Percentiles rank a stretch among this genome's conserved stretches.
phyloP scores from a whole-genome alignment of 2,797 vertebrate genomes.

The Takifugu ocellatus region DNA sequence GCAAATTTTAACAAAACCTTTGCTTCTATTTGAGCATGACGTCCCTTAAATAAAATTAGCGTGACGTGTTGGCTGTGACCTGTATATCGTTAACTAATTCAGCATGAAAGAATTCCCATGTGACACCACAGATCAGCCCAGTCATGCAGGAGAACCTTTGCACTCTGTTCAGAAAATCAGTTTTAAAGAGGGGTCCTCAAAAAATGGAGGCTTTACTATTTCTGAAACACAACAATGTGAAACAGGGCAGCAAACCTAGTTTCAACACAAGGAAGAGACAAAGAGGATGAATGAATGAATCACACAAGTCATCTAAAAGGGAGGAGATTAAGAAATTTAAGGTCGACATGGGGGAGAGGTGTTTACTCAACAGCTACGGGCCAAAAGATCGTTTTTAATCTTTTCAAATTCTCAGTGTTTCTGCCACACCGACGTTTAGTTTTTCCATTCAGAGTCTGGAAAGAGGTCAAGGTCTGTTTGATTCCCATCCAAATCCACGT shows the following conservation, averaged over 20 bases:
- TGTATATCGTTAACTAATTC: slow-evolving; percentile 83
- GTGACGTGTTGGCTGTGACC: slow-evolving; percentile 33
- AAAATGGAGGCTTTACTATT: slow-evolving; percentile 44
- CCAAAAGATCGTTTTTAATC: slow-evolving; percentile 21
- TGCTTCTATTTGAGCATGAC: too few relatives aligned
- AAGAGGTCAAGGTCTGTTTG: slow-evolving; percentile 58
- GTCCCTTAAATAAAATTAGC: too few relatives aligned
- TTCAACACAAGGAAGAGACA: slow-evolving; percentile 12
- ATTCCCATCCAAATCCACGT: slow-evolving; percentile 53
- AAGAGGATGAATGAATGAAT: slow-evolving; percentile 1
- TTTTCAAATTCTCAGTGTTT: slow-evolving; percentile 23
- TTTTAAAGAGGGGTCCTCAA: slow-evolving; percentile 15
- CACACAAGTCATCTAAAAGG: slow-evolving; percentile 16
- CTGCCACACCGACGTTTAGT: slow-evolving; percentile 37
- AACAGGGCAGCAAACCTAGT: slow-evolving; percentile 40
- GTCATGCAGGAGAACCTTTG: slow-evolving; percentile 77
- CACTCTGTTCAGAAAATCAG: slow-evolving; percentile 29
- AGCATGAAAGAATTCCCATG: slow-evolving; percentile 85
- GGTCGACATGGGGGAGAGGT: slow-evolving; percentile 9
- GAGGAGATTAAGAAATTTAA: slow-evolving; percentile 31
- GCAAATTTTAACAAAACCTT: too few relatives aligned
- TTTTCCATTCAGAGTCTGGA: slow-evolving; percentile 41
- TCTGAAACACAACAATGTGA: slow-evolving; percentile 37
- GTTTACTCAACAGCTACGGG: slow-evolving; percentile 38
- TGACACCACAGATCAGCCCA: slow-evolving; percentile 82